phyloP scores from a whole-genome alignment of 2,113 vertebrate species.

The Callopanchax toddi region DNA sequence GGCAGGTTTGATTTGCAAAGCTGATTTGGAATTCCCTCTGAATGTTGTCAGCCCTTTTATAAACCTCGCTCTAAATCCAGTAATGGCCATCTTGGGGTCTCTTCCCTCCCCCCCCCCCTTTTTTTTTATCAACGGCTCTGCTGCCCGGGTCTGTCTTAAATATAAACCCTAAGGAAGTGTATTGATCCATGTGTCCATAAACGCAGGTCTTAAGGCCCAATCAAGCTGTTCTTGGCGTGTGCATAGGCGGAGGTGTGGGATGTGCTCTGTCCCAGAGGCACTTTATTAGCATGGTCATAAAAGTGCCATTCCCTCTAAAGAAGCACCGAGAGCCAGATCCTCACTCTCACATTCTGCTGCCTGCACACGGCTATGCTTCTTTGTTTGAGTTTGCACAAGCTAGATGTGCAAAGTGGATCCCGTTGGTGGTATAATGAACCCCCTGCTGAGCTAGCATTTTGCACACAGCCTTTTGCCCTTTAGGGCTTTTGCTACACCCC shows the following conservation, averaged over 20 bases:
- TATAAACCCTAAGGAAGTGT: constrained; percentile 64
- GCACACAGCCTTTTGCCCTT: constrained; percentile 66
- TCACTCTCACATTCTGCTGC: constrained; percentile 49
- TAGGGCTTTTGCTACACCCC: constrained; percentile 51
- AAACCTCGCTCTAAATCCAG: constrained; percentile 36
- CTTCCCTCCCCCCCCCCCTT: constrained; percentile 18
- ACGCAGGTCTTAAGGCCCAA: constrained; percentile 59
- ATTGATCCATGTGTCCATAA: constrained; percentile 73
- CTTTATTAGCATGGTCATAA: constrained; percentile 76
- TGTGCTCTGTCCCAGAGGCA: constrained; percentile 59
- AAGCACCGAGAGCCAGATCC: constrained; percentile 39
- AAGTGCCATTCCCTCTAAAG: constrained; percentile 65
- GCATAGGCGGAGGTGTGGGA: constrained; percentile 63
- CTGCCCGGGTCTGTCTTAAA: constrained; percentile 62
- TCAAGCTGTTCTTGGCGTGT: constrained; percentile 66
- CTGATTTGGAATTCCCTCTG: constrained; percentile 40
- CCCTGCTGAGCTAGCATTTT: constrained; percentile 75
- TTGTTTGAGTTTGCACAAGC: constrained; percentile 73
- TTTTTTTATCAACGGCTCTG: constrained; percentile 40
- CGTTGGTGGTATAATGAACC: constrained; percentile 72
- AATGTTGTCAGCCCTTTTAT: constrained; percentile 32
- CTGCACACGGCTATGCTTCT: constrained; percentile 47
- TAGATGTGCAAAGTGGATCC: constrained; percentile 72
- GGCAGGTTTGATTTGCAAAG: constrained; percentile 43
- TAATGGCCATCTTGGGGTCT: constrained; percentile 45